Conservation (phyloP, 2,888 invertebrate species). For the Lasioglossum zephyrum region DNA sequence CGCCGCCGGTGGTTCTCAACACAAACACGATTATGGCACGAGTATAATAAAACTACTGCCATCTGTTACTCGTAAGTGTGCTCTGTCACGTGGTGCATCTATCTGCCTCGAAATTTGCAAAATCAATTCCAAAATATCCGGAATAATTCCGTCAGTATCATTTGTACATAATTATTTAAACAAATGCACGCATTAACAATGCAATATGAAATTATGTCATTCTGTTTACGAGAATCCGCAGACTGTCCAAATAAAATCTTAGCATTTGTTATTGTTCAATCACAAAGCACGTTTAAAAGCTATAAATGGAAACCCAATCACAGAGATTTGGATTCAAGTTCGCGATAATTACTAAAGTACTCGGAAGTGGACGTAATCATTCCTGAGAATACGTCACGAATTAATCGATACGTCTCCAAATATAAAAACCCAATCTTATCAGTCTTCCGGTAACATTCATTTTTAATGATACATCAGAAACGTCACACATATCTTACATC, state of each 20-base stretch:
- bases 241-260: not conserved
- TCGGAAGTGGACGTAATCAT: not conserved
- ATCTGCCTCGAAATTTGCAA: not conserved
- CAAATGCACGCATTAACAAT: not conserved
- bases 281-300: too few species aligned
- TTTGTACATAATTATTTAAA: not conserved
- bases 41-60: not conserved
- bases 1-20: constrained; percentile 5
- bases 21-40: not conserved
- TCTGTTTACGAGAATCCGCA: not conserved
- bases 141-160: not conserved
- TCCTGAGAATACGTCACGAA: not conserved
- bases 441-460: constrained; percentile 30
- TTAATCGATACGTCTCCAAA: not conserved
- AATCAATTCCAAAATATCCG: not conserved
- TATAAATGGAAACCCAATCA: not conserved
- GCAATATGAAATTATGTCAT: not conserved
- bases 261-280: not conserved
- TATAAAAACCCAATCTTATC: constrained; percentile 51
- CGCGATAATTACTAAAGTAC: not conserved
- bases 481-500: constrained; percentile 39
- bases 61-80: not conserved
- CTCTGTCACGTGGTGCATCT: not conserved
- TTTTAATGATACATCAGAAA: constrained; percentile 24
- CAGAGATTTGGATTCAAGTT: not conserved